Base-by-base conservation (phyloP, 2,797 vertebrate genomes). In the Acropternis orthonyx region DNA sequence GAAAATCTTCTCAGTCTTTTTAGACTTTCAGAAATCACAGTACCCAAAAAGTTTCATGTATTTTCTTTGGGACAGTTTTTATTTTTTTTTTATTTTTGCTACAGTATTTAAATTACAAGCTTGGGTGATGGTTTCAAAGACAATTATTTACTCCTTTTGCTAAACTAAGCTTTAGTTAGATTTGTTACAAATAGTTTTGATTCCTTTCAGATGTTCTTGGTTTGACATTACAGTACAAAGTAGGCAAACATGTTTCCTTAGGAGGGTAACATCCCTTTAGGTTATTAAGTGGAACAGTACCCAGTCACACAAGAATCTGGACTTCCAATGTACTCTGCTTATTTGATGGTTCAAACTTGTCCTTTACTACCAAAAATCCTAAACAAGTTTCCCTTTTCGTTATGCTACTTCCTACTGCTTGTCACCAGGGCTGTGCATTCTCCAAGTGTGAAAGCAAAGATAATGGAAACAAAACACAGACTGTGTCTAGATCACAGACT, bases 71-170 rank as follows among this genome's bases (percentile, higher is more conserved):
- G 96, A 97, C 90, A 89, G 73, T 92, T 96, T 96, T 96, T 95
- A 93, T 89, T 96, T 28, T 54, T 52, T 28, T 52, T 78, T 69
- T 83, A 54, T 71, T 96, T 95, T 96, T 94, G 89, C 95, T 97
- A 94, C 86, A 97, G 78, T 92, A 92, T 95, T 96, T 97, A 96
- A 97, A 96, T 98, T 92, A 97, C 97, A 98, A 97, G 96, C 94
- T 95, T 90, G 72, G 90, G 95, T 97, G 87, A 97, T 32, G 49
- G 55, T 97, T 96, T 97, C 92, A 96, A 94, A 96, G 77, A 97
- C 92, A 97, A 94, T 90, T 94, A 87, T 97, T 96, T 86, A 92
- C 52, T 95, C 94, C 90, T 90, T 94, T 96, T 91, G 67, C 58
- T 88, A 93, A 95, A 92, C 75, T 87, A 91, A 87, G 93, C 65